phyloP scores from a whole-genome alignment of 2,797 vertebrate genomes.

The Hoplostethus atlanticus region DNA sequence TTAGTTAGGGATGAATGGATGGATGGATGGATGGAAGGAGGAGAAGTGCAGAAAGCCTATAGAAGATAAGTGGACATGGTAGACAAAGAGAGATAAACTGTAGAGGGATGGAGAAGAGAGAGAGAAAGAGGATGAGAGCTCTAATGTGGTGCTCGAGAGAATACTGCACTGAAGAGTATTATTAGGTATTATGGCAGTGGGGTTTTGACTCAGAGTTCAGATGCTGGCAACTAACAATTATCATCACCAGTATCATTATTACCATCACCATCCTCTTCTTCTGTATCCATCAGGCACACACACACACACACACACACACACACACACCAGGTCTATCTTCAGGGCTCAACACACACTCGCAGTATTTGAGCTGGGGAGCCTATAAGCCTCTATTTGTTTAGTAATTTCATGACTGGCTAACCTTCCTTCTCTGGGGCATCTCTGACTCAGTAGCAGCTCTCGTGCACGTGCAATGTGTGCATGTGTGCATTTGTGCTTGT shows the following conservation, averaged over 20 bases:
- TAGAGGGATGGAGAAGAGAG: conserved; percentile 14
- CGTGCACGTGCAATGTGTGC: neutral
- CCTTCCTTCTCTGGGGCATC: conserved; percentile 64
- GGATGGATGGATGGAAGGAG: conserved; percentile 38
- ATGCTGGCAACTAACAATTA: neutral
- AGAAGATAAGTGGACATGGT: conserved; percentile 33
- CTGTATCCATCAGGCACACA: conserved; percentile 28
- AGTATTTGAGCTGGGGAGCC: conserved; percentile 53
- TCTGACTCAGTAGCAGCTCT: conserved; percentile 45
- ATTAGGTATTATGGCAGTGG: too few species aligned
- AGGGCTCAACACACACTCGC: conserved; percentile 43
- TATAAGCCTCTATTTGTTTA: conserved; percentile 72
- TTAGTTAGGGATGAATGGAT: conserved; percentile 29
- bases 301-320: conserved; percentile 15
- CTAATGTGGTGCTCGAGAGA: conserved; percentile 34
- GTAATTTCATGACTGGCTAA: conserved; percentile 78
- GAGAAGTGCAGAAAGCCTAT: conserved; percentile 27
- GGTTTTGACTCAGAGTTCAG: too few species aligned
- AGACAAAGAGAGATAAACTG: conserved; percentile 22
- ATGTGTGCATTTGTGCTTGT: conserved; percentile 48
- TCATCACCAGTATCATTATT: conserved; percentile 9
- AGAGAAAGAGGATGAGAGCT: conserved; percentile 10
- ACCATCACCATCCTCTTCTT: conserved; percentile 15
- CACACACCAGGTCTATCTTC: conserved; percentile 30
- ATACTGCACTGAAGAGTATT: neutral